phyloP scores from a whole-genome alignment of 2,113 vertebrate genomes.

The Pelecanus crispus region DNA sequence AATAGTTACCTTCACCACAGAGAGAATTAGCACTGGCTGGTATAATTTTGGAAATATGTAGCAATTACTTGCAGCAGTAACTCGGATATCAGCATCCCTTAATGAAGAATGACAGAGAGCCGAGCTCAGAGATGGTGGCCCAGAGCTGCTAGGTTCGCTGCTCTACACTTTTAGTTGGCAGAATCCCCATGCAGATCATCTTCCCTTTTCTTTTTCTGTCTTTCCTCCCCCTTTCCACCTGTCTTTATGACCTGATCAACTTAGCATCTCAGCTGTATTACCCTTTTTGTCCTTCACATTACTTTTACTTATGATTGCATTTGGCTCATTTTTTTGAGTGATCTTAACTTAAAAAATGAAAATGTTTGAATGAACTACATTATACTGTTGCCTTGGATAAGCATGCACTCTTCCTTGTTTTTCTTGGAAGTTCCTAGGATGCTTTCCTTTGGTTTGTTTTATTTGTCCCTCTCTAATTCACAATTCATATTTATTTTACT shows the following conservation, averaged over 20 bases:
- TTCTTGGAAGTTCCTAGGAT: not conserved
- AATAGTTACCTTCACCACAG: not conserved
- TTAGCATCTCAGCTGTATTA: not conserved
- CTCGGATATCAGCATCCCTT: not conserved
- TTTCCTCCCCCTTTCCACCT: not conserved
- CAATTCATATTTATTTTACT: not conserved
- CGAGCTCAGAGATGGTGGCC: not conserved
- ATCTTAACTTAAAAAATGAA: not conserved
- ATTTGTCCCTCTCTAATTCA: not conserved
- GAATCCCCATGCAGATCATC: not conserved
- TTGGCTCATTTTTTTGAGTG: not conserved
- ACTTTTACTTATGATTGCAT: not conserved
- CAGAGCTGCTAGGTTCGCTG: not conserved
- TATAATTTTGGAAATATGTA: slow-evolving; percentile 6
- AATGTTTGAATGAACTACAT: not conserved
- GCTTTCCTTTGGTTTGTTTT: not conserved
- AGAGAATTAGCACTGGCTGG: not conserved
- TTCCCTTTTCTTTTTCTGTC: not conserved
- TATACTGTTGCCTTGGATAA: not conserved
- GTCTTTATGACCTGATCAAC: not conserved
- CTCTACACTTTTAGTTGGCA: not conserved
- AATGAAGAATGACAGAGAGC: not conserved
- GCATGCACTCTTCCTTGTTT: not conserved
- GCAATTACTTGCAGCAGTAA: not conserved
- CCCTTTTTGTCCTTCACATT: not conserved